Percentiles rank a stretch among this genome's conserved stretches.
Conservation (phyloP, 2,113 vertebrate species). For the Coregonus clupeaformis region DNA sequence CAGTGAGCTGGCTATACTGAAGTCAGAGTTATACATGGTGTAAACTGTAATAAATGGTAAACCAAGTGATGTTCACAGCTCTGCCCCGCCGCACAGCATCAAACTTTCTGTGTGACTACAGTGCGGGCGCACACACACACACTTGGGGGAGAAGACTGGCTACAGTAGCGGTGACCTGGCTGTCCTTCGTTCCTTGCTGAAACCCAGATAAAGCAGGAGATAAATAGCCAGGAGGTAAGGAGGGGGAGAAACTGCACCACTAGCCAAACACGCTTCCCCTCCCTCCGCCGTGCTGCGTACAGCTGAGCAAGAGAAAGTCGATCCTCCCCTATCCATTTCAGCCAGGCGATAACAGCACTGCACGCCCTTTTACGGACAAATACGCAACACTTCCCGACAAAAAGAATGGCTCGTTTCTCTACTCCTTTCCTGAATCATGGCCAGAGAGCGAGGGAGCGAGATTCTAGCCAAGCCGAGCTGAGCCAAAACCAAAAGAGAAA, state of each 20-base stretch:
- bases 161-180: conserved; percentile 23
- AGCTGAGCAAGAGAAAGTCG: conserved; percentile 55
- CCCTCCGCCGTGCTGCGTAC: conserved; percentile 19
- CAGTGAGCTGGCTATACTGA: neutral
- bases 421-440: no score
- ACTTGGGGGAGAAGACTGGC: neutral
- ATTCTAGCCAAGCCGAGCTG: conserved; percentile 7
- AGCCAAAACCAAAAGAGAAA: no score
- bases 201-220: conserved; percentile 49
- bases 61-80: neutral
- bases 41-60: neutral
- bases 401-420: no score
- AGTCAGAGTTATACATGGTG: neutral
- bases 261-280: conserved; percentile 29
- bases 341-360: conserved; percentile 29
- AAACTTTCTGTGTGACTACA: no score
- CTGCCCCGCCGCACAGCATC: neutral
- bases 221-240: conserved; percentile 42
- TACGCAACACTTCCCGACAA: no score
- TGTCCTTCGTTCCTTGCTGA: conserved; percentile 37
- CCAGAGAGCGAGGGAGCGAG: no score
- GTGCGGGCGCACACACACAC: conserved; percentile 5
- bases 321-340: conserved; percentile 44
- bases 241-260: conserved; percentile 39
- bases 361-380: neutral